Base-by-base conservation (phyloP, 2,113 vertebrate genomes). In the Leptodactylus fuscus region DNA sequence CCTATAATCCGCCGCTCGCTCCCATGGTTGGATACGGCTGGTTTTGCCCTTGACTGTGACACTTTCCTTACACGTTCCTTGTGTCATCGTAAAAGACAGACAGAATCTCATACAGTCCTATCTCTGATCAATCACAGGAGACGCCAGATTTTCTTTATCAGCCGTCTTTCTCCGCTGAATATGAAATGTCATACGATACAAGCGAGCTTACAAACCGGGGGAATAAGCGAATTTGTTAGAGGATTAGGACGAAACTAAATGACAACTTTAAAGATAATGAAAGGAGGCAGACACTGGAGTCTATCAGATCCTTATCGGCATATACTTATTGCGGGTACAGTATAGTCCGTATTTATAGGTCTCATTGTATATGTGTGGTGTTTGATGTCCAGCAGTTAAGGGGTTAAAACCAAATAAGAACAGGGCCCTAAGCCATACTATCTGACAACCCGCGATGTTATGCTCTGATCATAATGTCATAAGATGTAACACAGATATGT, bases 151-250 rank as follows among this genome's bases (percentile, higher is more conserved):
- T 75, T 75, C 73, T 27, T 75, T 75, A 48, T 46, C 38, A 69
- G 65, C 32, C 18, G 65, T 22, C 65, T 38, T 69, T 69, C 65
- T 69, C 15, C 32, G 7, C 65, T 69, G 34, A 69, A 69, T 69
- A 69, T 69, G 65, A 69, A 69, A 69, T 69, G 65, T 69, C 65
- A 69, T 38, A 69, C 15, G 65, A 69, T 69, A 69, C 65, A 38
- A 10, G 6, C 4, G 16, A 20, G 65, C 34, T 11, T 22, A 0
- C 4, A 0, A 67, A 7, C 36, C 29, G 2, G 27, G 7, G 62
- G 5, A 67, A 67, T 67, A 36, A 36, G 32, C 29, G 18, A 69
- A 38, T 38, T 38, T 69, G 32, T 22, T 18, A 36, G 65, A 69
- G 65, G 65, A 36, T 69, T 69, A 69, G 34, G 65, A 8, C 36